Percentiles rank a stretch among this genome's conserved stretches.
phyloP scores from a whole-genome alignment of 2,888 invertebrate genomes.

The Mythimna albipuncta region DNA sequence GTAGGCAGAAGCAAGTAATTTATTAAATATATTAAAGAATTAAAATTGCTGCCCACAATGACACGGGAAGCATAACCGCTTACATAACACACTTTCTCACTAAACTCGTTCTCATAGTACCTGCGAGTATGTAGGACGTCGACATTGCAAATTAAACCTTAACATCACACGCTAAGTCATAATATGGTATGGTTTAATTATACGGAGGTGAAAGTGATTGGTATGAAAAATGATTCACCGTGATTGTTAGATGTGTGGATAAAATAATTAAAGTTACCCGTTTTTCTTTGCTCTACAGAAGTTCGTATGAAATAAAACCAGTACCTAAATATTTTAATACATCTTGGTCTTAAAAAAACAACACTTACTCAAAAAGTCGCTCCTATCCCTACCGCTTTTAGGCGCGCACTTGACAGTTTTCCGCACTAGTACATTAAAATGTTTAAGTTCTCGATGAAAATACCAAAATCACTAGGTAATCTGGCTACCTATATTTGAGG shows the following conservation, averaged over 20 bases:
- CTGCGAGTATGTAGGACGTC: neutral
- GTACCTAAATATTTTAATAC: no score
- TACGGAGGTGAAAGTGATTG: conserved; percentile 58
- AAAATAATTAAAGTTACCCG: neutral
- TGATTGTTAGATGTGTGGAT: conserved; percentile 10
- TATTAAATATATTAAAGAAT: neutral
- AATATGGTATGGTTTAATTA: conserved; percentile 13
- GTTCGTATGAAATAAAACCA: no score
- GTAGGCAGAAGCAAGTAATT: neutral
- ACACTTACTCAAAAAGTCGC: no score
- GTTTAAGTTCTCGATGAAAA: no score
- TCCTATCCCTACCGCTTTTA: no score
- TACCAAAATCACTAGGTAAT: no score
- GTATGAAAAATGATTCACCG: conserved; percentile 27
- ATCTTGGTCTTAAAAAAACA: no score
- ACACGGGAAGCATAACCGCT: conserved; percentile 32
- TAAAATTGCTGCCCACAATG: conserved; percentile 18
- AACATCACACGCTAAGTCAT: conserved; percentile 5
- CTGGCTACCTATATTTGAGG: no score
- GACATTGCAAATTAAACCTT: conserved; percentile 44
- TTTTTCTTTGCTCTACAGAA: neutral
- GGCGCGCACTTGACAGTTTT: no score
- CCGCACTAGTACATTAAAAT: no score
- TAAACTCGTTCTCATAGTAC: conserved; percentile 38
- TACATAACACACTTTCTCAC: conserved; percentile 56